Evolutionary conservation across 2,797 vertebrate species (phyloP).

Genomic region (Momotus momota): DNA sequence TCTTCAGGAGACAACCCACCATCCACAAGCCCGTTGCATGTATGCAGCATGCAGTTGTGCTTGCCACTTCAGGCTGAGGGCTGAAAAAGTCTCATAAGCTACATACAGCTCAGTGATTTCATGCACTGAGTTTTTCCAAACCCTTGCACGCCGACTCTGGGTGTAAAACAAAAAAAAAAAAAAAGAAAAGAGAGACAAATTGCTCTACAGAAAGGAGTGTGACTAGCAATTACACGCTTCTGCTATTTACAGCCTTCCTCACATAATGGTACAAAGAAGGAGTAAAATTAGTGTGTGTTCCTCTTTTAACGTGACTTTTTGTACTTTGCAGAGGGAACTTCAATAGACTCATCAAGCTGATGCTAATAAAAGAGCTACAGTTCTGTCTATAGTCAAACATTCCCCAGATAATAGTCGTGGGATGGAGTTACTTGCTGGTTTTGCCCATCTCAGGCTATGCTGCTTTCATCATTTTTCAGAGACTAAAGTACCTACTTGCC

Average conservation of each 20-base stretch:
- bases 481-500: neutral
- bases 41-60: neutral
- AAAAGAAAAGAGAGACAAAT: neutral
- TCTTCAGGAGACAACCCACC: neutral
- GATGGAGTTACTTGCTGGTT: neutral
- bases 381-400: neutral
- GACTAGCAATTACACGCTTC: neutral
- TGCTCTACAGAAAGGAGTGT: neutral
- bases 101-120: neutral
- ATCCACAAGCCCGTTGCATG: neutral
- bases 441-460: neutral
- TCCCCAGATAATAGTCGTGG: neutral
- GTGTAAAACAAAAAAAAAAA: neutral
- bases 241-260: constrained; percentile 35
- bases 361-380: constrained; percentile 18
- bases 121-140: neutral
- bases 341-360: constrained; percentile 8
- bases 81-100: neutral
- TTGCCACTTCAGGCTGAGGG: neutral
- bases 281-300: constrained; percentile 13
- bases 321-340: neutral
- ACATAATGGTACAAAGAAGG: neutral
- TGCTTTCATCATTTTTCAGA: constrained; percentile 7
- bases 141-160: neutral
- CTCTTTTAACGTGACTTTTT: neutral